Base-by-base conservation (phyloP, 2,113 vertebrate genomes). In the Mormoops blainvillei region DNA sequence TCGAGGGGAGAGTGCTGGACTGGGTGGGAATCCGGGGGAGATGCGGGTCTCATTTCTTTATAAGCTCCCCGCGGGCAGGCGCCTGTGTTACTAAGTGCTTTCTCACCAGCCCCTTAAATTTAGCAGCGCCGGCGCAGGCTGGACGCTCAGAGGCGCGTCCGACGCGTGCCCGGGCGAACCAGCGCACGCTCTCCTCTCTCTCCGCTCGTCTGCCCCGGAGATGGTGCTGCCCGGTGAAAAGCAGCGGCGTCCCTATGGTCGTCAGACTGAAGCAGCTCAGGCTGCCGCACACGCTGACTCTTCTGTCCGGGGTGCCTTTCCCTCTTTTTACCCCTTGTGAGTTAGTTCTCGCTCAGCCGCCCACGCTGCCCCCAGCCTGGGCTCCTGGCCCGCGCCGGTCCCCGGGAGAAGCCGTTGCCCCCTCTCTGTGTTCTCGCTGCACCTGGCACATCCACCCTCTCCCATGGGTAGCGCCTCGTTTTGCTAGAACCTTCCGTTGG, bases 121-220 rank as follows among this genome's bases (percentile, higher is more conserved):
- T n/a, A 28, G 31, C 11, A 19, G 20, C 8, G 16, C 33, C 13
- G 9, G 33, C 1, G 3, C 6, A 0, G 16, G 15, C 9, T 1
- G 2, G 36, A 15, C 16, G 15, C 36, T 81, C 24, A 58, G 22
- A 87, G 41, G 71, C 11, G 4, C 31, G 16, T 14, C 54, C 7
- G 50, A 0, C 22, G 80, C 86, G 48, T 16, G 31, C 36, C 2
- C 5, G 15, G 19, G 20, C 22, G 13, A 91, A 16, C 58, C 10
- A 9, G 11, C 58, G 4, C 58, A 61, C 24, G 24, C 24, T 28
- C 58, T 26, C 56, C 58, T 61, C 26, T 26, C 58, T 26, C 58
- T 61, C 58, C 26, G 10, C 58, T 26, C 58, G 26, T 28, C 58
- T 11, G 58, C 26, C 56, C 24, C 9, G 56, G 56, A 58, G 56